Evolutionary conservation across 2,888 invertebrate species (phyloP).

Genomic region (Lathronympha strigana): DNA sequence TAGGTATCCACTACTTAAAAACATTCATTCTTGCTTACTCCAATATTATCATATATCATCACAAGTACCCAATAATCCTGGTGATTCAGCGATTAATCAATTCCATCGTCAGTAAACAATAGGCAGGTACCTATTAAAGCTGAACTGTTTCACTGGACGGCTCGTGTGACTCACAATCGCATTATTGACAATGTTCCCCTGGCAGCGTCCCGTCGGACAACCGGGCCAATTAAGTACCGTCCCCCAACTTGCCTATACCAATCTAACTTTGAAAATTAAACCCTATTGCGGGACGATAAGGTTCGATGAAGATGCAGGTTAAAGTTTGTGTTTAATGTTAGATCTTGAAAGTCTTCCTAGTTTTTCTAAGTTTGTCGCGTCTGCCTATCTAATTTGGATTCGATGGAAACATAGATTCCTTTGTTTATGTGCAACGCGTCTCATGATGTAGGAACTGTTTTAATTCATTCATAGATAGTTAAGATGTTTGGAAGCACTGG

Average conservation of each 20-base stretch:
- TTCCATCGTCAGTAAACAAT: conserved; percentile 56
- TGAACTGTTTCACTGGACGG: conserved; percentile 46
- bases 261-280: conserved; percentile 38
- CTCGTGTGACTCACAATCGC: conserved; percentile 59
- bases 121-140: conserved; percentile 53
- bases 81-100: conserved; percentile 51
- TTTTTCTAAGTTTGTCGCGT: conserved; percentile 16
- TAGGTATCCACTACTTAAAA: no score
- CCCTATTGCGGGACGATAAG: conserved; percentile 45
- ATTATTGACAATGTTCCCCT: conserved; percentile 67
- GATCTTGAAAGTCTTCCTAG: background rate
- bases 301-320: conserved; percentile 5
- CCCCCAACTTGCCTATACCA: conserved; percentile 20
- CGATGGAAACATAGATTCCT: background rate
- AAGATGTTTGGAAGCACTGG: no score
- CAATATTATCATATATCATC: background rate
- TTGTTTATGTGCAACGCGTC: background rate
- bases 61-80: conserved; percentile 42
- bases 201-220: conserved; percentile 61
- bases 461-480: background rate
- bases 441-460: background rate
- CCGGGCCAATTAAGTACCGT: conserved; percentile 65
- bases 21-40: background rate
- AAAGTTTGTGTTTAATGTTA: conserved; percentile 7
- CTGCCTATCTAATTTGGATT: conserved; percentile 4